Base-by-base conservation (phyloP, 2,797 vertebrate species). In the Discoglossus pictus region DNA sequence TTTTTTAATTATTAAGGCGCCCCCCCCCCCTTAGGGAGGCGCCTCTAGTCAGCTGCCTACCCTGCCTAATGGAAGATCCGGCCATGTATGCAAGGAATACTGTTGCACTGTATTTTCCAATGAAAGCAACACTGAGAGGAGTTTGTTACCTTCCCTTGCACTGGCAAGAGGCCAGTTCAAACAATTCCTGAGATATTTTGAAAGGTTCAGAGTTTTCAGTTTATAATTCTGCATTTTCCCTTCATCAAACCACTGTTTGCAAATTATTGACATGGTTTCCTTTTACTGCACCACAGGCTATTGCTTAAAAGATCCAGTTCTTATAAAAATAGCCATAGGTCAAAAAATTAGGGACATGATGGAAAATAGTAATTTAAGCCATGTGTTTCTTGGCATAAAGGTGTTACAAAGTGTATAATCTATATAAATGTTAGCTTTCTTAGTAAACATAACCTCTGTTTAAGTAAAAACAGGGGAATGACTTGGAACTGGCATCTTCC, bases 291-390 rank as follows among this genome's bases (percentile, higher is more conserved):
- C 78, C 72, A 80, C 73, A 80, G 74, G 44, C 73, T 66, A 60
- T 80, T 81, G 76, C 83, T 82, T 74, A 69, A 79, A 80, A 82
- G 78, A 86, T 88, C 73, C 73, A 73, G 72, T 85, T 88, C 73
- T 84, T 87, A 62, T 81, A 80, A 83, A 87, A 89, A 90, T 82
- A 89, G 75, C 68, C 77, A 63, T 54, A 69, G 81, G 80, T 84
- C 84, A 86, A 68, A 80, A 75, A 74, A 72, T 55, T 75, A 77
- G 44, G 61, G 73, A 73, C 44, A 53, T 68, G 80, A 77, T 67
- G 77, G 82, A 88, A 82, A 80, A 74, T 63, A 68, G 81, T 78
- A 79, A 78, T 83, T 85, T 81, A 62, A 75, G 75, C 47, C 21
- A 1, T 87, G 84, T 86, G 65, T 64, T 68, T 81, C 81, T 89